Base-by-base conservation (phyloP, 53 echinoderm and acorn worm genomes). In the Antedon mediterranea region DNA sequence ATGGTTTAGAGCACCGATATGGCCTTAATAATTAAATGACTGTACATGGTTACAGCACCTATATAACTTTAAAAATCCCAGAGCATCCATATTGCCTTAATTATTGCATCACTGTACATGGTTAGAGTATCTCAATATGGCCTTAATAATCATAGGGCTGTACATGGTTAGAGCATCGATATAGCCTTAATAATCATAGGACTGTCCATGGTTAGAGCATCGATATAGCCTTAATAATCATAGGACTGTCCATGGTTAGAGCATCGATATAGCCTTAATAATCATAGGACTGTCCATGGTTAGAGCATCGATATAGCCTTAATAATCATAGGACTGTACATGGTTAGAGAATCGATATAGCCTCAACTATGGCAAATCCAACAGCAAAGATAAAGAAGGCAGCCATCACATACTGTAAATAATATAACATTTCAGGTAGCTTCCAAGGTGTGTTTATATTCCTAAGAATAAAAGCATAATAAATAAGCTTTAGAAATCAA, bases 381-480 rank as follows among this genome's bases (percentile, higher is more conserved):
- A 98, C 98, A 0, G 90, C 98, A 73, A 90, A 98, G 30, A 90
- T 70, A 88, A 90, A 98, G 86, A 90, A 98, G 29, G 89, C 44
- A 0, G 88, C 82, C 37, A 92, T 82, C 73, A 93, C 33, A 74
- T 87, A 93, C 73, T 88, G 98, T 28, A 88, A 37, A 0, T 92
- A 92, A 44, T 90, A 93, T 30, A 90, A 37, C 32, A 73, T 81
- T 13, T 85, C 86, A 72, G 81, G 86, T 30, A 93, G 78, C 27
- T 88, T 92, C 32, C 85, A 88, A 0, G 98, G 98, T 4, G 93
- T 82, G 78, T 80, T 78, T 75, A 92, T 42, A 77, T 89, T 87
- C 73, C 98, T 98, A 85, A 0, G 28, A 78, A 29, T 4, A 37
- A 37, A 37, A n/a, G n/a, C n/a, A n/a, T n/a, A n/a, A n/a, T n/a